These are phyloP conservation scores for Peromyscus polionotus DNA, from an alignment of 2,113 vertebrate genomes.

Conservation along the genomic window DNA sequence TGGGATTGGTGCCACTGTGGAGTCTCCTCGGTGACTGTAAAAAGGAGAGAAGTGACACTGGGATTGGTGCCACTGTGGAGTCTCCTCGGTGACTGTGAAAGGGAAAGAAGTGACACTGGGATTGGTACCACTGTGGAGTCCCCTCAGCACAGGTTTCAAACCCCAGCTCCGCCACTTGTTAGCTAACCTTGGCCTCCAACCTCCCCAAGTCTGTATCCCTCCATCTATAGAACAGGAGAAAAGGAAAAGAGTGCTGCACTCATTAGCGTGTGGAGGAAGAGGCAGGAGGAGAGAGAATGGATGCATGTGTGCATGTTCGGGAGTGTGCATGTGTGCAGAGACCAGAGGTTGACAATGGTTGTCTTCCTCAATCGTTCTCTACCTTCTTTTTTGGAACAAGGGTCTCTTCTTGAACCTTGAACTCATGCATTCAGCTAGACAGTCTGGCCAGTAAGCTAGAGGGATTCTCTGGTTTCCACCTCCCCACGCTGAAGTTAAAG, in stretches of 20 bases:
- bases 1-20: background rate
- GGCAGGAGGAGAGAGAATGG: background rate
- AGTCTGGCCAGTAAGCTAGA: background rate
- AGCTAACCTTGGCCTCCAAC: background rate
- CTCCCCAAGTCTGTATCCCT: background rate
- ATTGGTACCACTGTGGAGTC: background rate
- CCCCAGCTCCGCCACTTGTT: background rate
- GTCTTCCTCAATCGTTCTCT: background rate
- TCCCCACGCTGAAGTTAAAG: background rate
- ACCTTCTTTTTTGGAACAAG: background rate
- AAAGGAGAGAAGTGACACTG: background rate
- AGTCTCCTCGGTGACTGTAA: background rate
- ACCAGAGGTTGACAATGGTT: background rate
- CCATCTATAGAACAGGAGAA: background rate
- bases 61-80: background rate
- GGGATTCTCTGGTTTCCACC: background rate
- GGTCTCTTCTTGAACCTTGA: background rate
- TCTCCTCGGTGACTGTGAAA: background rate
- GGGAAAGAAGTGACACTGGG: background rate
- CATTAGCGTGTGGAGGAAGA: background rate
- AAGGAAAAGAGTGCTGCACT: background rate
- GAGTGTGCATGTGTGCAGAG: too few relatives aligned
- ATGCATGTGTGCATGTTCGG: background rate
- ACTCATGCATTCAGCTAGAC: background rate
- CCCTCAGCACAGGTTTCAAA: background rate